These are phyloP conservation scores for Rhineura floridana DNA, from an alignment of 2,113 vertebrate genomes.

Conservation along the genomic window DNA sequence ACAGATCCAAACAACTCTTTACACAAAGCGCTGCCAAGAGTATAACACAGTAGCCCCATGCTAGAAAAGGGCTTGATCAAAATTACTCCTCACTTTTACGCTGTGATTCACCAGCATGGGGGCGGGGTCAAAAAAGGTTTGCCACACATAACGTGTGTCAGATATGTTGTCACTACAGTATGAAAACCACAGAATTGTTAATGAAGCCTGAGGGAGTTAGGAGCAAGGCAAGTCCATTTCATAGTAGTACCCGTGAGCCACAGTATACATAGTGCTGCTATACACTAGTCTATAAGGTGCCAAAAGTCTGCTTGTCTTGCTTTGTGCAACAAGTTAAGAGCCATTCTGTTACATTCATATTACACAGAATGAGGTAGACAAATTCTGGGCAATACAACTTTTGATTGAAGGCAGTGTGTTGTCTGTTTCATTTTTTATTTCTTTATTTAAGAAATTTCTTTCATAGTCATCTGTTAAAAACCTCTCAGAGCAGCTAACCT, in stretches of 20 bases:
- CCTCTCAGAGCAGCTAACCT: background rate
- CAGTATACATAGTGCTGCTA: background rate
- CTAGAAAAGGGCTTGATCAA: background rate
- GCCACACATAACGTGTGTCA: background rate
- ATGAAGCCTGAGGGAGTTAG: background rate
- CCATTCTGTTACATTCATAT: background rate
- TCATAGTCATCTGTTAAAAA: background rate
- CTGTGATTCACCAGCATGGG: background rate
- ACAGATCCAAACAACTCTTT: background rate
- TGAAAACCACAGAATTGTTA: background rate
- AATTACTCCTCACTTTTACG: background rate
- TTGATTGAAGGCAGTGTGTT: background rate
- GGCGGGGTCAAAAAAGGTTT: background rate
- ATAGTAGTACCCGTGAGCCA: background rate
- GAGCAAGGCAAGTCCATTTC: background rate
- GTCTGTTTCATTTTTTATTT: background rate
- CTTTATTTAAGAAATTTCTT: background rate
- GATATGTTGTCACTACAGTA: background rate
- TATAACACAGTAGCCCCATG: background rate
- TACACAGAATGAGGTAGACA: background rate
- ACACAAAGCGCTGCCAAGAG: background rate
- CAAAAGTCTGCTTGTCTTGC: background rate
- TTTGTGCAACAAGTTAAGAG: background rate
- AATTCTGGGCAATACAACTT: background rate
- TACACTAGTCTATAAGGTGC: background rate